Percentiles rank a stretch among this genome's conserved stretches.
Conservation (phyloP, 2,888 invertebrate genomes). For the Eupithecia vulgata region DNA sequence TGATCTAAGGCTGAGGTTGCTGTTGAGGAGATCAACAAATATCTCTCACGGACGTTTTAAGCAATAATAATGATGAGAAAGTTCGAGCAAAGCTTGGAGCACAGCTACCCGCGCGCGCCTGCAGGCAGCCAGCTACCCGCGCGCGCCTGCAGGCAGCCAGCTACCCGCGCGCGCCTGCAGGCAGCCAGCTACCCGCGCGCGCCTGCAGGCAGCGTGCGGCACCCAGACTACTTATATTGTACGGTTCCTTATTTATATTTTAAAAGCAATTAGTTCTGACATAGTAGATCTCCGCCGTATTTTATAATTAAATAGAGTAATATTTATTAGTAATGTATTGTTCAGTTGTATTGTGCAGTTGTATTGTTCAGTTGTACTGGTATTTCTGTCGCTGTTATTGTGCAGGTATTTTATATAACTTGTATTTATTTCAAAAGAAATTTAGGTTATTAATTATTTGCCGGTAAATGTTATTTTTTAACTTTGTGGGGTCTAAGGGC, state of each 20-base stretch:
- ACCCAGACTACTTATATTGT: neutral
- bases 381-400: conserved; percentile 21
- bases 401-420: conserved; percentile 13
- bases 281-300: conserved; percentile 35
- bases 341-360: conserved; percentile 25
- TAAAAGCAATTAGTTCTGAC: conserved; percentile 19
- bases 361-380: conserved; percentile 12
- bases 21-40: neutral
- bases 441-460: neutral
- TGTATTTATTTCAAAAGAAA: neutral
- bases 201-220: too few relatives aligned
- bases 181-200: too few relatives aligned
- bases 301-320: conserved; percentile 24
- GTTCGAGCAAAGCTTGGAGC: neutral
- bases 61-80: neutral
- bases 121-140: too few relatives aligned
- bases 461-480: neutral
- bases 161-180: too few relatives aligned
- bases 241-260: conserved; percentile 20
- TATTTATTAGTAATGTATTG: conserved; percentile 34
- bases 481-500: neutral
- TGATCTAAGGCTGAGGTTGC: neutral
- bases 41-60: neutral
- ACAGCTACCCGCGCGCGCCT: too few relatives aligned
- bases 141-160: too few relatives aligned